These are phyloP conservation scores for Amphibalanus amphitrite DNA, from an alignment of 1,140 invertebrate species.

Conservation along the genomic window DNA sequence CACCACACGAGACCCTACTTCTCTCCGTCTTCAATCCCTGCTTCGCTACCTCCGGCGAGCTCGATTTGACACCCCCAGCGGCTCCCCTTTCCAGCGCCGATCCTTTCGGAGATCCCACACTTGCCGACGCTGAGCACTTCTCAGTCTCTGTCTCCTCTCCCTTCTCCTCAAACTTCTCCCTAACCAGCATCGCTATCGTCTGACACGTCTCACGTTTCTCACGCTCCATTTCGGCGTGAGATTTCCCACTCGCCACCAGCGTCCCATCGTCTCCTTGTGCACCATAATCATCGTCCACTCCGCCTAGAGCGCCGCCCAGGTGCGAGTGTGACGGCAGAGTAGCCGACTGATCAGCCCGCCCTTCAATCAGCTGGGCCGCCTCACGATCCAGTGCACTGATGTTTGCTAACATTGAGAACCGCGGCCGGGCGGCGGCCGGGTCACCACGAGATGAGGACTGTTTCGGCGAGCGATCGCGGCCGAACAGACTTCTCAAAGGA, in stretches of 20 bases:
- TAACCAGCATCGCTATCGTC: neutral
- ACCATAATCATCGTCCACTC: too few relatives aligned
- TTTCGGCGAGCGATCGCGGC: neutral
- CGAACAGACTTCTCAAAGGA: neutral
- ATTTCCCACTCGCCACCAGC: too few relatives aligned
- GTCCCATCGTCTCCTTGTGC: neutral
- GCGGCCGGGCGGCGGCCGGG: too few relatives aligned
- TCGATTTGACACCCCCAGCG: too few relatives aligned
- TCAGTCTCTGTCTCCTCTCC: neutral
- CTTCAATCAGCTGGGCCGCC: neutral
- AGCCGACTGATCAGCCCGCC: neutral
- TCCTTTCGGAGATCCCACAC: too few relatives aligned
- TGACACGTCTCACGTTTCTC: neutral
- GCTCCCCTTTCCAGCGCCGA: too few relatives aligned
- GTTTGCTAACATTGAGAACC: neutral
- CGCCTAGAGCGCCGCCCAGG: neutral
- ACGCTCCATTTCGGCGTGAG: neutral
- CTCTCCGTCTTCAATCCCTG: too few relatives aligned
- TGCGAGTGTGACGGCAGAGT: neutral
- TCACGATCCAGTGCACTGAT: neutral
- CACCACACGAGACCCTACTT: too few relatives aligned
- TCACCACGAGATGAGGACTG: neutral
- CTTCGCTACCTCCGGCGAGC: too few relatives aligned
- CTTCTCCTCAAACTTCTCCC: neutral
- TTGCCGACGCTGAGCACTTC: too few relatives aligned